Percentiles rank a stretch among this genome's conserved stretches.
Conservation (phyloP, 2,113 vertebrate species). For the Pelecanus crispus region DNA sequence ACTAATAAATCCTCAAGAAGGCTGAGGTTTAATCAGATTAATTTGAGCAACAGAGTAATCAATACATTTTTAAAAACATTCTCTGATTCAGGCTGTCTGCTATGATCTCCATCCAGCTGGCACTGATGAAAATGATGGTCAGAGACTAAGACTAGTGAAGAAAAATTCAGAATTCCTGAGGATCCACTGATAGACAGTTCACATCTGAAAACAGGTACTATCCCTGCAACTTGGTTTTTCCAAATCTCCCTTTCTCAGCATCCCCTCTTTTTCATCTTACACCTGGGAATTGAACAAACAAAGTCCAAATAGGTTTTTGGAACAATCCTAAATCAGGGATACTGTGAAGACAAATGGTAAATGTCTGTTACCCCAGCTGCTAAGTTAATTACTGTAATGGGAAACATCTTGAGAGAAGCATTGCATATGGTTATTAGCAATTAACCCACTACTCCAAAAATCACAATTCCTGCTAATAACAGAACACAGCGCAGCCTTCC, state of each 20-base stretch:
- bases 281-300: slow-evolving; percentile 35
- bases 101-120: not conserved
- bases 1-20: not conserved
- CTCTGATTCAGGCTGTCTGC: not conserved
- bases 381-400: slow-evolving; percentile 79
- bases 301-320: slow-evolving; percentile 42
- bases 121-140: not conserved
- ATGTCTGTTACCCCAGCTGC: slow-evolving; percentile 77
- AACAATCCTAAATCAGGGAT: slow-evolving; percentile 56
- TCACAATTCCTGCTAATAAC: slow-evolving; percentile 75
- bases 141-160: not conserved
- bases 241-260: not conserved
- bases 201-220: not conserved
- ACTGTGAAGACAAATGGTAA: slow-evolving; percentile 76
- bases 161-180: not conserved
- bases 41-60: not conserved
- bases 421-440: slow-evolving; percentile 78
- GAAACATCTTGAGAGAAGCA: slow-evolving; percentile 79
- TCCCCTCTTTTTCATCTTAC: not conserved
- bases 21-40: not conserved
- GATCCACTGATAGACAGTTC: not conserved
- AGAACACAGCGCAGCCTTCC: slow-evolving; percentile 63
- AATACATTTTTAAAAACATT: not conserved
- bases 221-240: not conserved
- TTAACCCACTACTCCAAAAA: slow-evolving; percentile 77